These are phyloP conservation scores for Drosophila stalkeri DNA, from an alignment of 2,888 invertebrate species.

Conservation along the genomic window DNA sequence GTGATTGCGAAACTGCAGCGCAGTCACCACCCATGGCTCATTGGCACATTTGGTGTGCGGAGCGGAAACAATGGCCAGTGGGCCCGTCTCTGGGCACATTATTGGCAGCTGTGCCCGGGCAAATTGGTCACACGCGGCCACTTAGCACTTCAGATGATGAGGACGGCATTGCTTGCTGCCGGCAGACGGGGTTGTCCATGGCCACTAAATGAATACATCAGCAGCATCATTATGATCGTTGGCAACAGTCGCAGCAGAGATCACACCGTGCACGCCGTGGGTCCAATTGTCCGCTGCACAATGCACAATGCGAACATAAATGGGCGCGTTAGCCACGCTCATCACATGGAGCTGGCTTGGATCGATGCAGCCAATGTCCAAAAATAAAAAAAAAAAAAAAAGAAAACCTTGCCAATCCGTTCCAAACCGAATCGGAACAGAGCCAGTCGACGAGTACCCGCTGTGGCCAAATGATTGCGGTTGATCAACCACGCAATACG, in stretches of 20 bases:
- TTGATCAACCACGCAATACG: conserved; percentile 58
- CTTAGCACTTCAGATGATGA: conserved; percentile 70
- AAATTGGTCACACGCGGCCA: conserved; percentile 78
- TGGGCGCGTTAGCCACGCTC: conserved; percentile 54
- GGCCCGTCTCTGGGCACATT: conserved; percentile 14
- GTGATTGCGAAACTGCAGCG: not conserved
- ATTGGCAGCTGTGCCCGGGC: conserved; percentile 62
- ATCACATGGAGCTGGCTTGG: conserved; percentile 47
- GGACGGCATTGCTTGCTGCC: not conserved
- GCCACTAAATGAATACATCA: conserved; percentile 57
- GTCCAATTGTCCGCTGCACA: conserved; percentile 3
- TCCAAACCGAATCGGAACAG: conserved; percentile 8
- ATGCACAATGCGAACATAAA: conserved; percentile 22
- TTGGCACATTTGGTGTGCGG: conserved; percentile 7
- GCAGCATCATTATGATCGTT: conserved; percentile 9
- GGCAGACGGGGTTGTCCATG: conserved; percentile 18
- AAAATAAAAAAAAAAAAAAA: too few relatives aligned
- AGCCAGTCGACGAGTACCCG: conserved; percentile 54
- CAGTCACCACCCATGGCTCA: conserved; percentile 27
- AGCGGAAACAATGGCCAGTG: conserved; percentile 23
- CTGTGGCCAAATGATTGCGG: conserved; percentile 80
- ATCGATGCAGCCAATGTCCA: conserved; percentile 23
- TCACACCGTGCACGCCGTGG: conserved; percentile 18
- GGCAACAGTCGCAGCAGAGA: conserved; percentile 4
- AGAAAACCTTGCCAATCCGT: conserved; percentile 5